Base-by-base conservation (phyloP, 1,140 invertebrate genomes). In the Habropoda laboriosa region DNA sequence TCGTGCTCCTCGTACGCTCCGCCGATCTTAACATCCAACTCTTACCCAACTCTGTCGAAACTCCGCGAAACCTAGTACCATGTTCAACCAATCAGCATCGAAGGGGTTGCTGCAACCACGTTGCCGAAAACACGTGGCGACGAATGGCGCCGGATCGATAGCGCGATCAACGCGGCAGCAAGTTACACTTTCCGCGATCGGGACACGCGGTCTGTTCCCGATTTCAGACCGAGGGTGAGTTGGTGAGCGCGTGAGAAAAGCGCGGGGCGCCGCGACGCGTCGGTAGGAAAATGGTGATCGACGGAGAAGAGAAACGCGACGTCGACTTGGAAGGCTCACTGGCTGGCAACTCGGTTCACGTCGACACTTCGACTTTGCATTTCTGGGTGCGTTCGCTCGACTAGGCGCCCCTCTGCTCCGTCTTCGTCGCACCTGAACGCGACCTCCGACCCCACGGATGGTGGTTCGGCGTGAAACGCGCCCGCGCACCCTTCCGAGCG, bases 401-500 rank as follows among this genome's bases (percentile, higher is more conserved):
- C 83, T 82, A 82, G 73, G 75, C 79, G 83, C 73, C 83, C 72
- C 83, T 86, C 71, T 78, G 79, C 58, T 71, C 80, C 80, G 75
- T 86, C 84, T 86, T 86, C 75, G 83, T 90, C 88, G 85, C 83
- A 89, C 90, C 89, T 90, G 89, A 87, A 87, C 82, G 42, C 84
- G 87, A 89, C 85, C 89, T 86, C 88, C 87, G 88, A 90, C 85
- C 88, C 85, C 86, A 85, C 83, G 71, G 81, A 90, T 79, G 79
- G 81, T 84, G 60, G 77, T 81, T 88, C 83, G 76, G 74, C 74
- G 88, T 86, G 85, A 82, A 83, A 83, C 88, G 83, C 79, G 72
- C 81, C 80, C 82, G 91, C 91, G 91, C 91, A 92, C 90, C 90
- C 88, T 87, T 87, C 71, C 82, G 86, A 82, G 90, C 90, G 90